Percentiles rank a stretch among this genome's conserved stretches.
Evolutionary conservation across 2,113 vertebrate species (phyloP).

Genomic region (Caracal caracal): DNA sequence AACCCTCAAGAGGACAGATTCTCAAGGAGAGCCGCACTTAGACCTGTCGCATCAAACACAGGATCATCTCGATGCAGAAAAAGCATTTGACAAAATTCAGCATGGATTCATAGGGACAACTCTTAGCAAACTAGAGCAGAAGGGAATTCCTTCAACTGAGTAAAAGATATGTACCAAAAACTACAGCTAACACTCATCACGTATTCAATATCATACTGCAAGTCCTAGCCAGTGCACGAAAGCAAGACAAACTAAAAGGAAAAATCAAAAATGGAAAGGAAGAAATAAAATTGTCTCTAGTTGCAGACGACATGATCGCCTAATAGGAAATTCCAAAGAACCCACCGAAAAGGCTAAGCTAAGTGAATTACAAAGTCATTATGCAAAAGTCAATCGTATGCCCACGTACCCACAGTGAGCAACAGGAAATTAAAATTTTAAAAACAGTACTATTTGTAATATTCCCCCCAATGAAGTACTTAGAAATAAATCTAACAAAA

Average conservation of each 20-base stretch:
- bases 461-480: background rate
- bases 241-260: background rate
- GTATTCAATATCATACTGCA: rapidly evolving
- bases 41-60: background rate
- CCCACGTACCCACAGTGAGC: background rate
- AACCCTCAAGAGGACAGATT: background rate
- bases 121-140: background rate
- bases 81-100: background rate
- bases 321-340: background rate
- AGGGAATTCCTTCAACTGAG: background rate
- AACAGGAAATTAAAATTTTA: background rate
- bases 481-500: background rate
- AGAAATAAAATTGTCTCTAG: background rate
- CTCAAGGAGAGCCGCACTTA: background rate
- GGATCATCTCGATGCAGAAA: background rate
- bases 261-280: background rate
- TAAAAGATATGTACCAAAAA: background rate
- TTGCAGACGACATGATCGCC: background rate
- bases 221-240: background rate
- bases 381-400: background rate
- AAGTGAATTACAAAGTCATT: background rate
- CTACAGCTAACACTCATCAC: background rate
- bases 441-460: background rate
- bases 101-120: background rate
- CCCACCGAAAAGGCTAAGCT: background rate